Evolutionary conservation across 1,140 invertebrate species (phyloP), one percentile per base, ranked within the genome.

Genomic region (Nasonia longicornis): DNA sequence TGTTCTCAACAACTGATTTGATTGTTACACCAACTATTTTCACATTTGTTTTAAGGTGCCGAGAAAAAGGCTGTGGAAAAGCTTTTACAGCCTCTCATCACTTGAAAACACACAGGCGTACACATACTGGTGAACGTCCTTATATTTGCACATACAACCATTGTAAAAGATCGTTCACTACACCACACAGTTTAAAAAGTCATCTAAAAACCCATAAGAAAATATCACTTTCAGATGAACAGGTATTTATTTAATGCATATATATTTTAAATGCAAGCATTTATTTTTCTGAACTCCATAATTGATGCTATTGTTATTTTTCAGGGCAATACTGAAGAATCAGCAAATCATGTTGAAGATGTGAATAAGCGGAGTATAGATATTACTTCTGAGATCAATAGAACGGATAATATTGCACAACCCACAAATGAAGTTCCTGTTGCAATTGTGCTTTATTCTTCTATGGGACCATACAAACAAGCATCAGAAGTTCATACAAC

Each of bases 61-160:
- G 92, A 73, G 94, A 95, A 88, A 94, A 95, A 84, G 96, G 96
- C 31, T 98, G 97, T 88, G 95, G 95, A 38, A 98, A 97, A 88
- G 94, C 96, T 0, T 98, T 99, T 89, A 96, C 96, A 10, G 97
- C 96, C 22, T 97, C 96, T 69, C 97, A 98, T 92, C 97, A 98
- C 90, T 90, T 98, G 63, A 98, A 98, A 92, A 96, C 95, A 3
- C 96, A 97, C 87, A 92, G 89, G 78, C 87, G 90, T 38, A 91
- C 90, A 22, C 90, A 91, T 76, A 94, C 93, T 52, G 95, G 95
- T 4, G 94, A 96, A 89, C 93, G 94, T 81, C 96, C 96, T 1
- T 96, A 96, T 89, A 92, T 93, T 14, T 97, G 96, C 90, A 92
- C 93, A 72, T 92, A 94, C 77, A 90, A 91, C 29, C 93, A 93